Evolutionary conservation across 2,888 invertebrate genomes (phyloP), one percentile per base, ranked within the genome.

Genomic region (Caenorhabditis sulstoni): DNA sequence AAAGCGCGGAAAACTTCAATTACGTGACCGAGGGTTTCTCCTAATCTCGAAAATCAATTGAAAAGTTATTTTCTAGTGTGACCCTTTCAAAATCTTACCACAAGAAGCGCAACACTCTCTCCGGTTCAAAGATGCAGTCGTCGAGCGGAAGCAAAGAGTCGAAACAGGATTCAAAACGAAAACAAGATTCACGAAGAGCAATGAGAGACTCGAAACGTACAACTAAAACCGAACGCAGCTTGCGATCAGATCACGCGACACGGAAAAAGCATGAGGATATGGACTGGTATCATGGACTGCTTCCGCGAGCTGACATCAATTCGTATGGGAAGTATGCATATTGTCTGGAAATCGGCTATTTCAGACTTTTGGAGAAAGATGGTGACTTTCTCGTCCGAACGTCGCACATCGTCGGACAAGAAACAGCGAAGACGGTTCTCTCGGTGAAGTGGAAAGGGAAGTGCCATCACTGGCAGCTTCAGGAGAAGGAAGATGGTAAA

Each of bases 381-480:
- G 79, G 79, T 12, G 79, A 80, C 23, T 80, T 80, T 57, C 66
- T 80, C 2, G 75, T 80, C n/a, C 52, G 79, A 50, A 59, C 64
- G 7, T 79, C 79, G n/a, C 79, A 75, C 53, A 64, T 64, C 3
- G 35, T n/a, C 9, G 64, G 71, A 29, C 62, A 73, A 18, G 64
- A 73, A 1, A 41, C 57, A 0, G 64, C 71, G 52, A 81, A 75
- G 52, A 70, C 81, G 35, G 81, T 84, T 3, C 49, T 85, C 22
- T 82, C 82, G 3, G 81, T 82, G n/a, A 79, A 75, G 41, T 85
- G 83, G 83, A 81, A 82, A 57, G 73, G 78, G 11, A 81, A 78
- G 16, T 65, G 74, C 16, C 84, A 82, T 75, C 85, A 85, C 44
- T 79, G 79, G 65, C 74, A 74, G 20, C 7, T 74, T 12, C 53